Evolutionary conservation across 2,113 vertebrate genomes (phyloP), one percentile per base, ranked within the genome.

Genomic region (Elgaria multicarinata): DNA sequence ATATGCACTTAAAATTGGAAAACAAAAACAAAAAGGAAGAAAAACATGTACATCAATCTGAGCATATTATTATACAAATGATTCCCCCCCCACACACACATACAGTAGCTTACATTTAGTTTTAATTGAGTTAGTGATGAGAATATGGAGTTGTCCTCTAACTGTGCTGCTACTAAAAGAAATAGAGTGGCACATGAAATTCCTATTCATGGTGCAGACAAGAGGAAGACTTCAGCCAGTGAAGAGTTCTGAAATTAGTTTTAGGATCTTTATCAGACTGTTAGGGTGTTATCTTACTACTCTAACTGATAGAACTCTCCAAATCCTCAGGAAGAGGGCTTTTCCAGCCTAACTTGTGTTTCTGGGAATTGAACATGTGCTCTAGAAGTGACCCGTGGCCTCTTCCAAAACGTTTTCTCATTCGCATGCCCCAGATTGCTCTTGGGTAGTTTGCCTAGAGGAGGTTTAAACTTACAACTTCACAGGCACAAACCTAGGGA

Each of bases 211-310:
- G 31, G 20, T 75, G 4, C 36, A 75, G 26, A 9, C 13, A 55
- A 42, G 55, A 8, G 71, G 53, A 58, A 22, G 55, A 75, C 87
- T 83, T 71, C n/a, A 88, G 76, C 72, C 4, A 42, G 53, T 91
- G 93, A 93, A 86, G 87, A 85, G 80, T 44, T 72, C 92, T 26
- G 69, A 71, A 69, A 50, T 92, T 90, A 90, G 92, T 95, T 0
- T 0, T 81, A 67, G 58, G 90, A 79, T 39, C 7, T 83, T 66
- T 64, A 66, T 71, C 42, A 85, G 26, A 72, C 18, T 3, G 12
- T 71, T 67, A 42, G 31, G 69, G 4, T 39, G 10, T 36, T 33
- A n/a, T 3, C 28, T 4, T 20, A 64, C 13, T 18, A 55, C 33
- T 87, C 3, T 80, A 26, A 53, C 20, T 80, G 64, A 24, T 12